Percentiles rank a stretch among this genome's conserved stretches.
These are phyloP conservation scores for Meriones unguiculatus DNA, from an alignment of 2,113 vertebrate genomes.

Conservation along the genomic window DNA sequence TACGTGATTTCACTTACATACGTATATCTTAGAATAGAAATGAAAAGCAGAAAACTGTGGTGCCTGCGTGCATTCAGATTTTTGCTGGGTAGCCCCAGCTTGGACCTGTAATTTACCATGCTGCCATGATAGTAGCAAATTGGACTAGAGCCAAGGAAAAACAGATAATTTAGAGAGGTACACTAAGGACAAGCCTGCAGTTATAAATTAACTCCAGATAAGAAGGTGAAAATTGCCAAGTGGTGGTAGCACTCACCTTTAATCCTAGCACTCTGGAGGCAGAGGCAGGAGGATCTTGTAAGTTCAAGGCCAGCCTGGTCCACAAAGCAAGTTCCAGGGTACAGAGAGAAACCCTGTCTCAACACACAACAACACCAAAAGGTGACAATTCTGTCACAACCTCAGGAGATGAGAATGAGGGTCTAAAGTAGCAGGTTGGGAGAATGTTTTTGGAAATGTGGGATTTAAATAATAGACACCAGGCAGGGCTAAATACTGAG, in stretches of 20 bases:
- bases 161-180: neutral
- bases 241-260: no score
- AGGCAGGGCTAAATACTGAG: neutral
- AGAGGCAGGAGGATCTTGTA: no score
- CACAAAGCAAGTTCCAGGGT: no score
- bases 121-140: neutral
- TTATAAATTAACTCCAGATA: neutral
- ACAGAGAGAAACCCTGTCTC: no score
- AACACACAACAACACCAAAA: neutral
- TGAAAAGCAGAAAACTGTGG: neutral
- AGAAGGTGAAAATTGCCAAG: neutral
- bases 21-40: neutral
- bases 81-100: neutral
- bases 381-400: neutral
- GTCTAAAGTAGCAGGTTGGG: neutral
- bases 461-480: neutral
- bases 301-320: no score
- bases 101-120: neutral
- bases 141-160: neutral
- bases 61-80: neutral
- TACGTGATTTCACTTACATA: neutral
- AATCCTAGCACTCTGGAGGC: no score
- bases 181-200: neutral
- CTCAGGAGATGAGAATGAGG: neutral
- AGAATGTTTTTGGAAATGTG: neutral